Base-by-base conservation (phyloP, 1,140 invertebrate species). In the Mesaphorura yosii region DNA sequence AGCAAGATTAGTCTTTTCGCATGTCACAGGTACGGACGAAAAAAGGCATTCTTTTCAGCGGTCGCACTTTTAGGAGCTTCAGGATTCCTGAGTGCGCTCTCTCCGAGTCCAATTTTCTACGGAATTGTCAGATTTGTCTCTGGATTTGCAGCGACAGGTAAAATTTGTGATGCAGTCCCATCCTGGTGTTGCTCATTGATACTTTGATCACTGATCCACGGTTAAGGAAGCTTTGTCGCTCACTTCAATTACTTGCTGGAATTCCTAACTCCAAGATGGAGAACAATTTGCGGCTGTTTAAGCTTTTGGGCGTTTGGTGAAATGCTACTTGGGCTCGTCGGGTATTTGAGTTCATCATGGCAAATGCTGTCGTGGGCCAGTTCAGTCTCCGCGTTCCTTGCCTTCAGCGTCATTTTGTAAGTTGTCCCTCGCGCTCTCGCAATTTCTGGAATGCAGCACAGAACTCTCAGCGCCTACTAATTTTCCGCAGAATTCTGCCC, bases 181-280 rank as follows among this genome's bases (percentile, higher is more conserved):
- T 39, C 31, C 5, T 42, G 23, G 28, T 42, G 22, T 46, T 38
- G 5, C 15, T 31, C 14, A 14, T n/a, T 37, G 19, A 51, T 20
- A 10, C n/a, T 46, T 25, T 23, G 49, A 2, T 29, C 4, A 15
- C 10, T 12, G 17, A 28, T 31, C 6, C n/a, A 17, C 27, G 20
- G 25, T 19, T 22, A 31, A 60, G 59, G 48, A 1, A 52, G 38
- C 23, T 61, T 52, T 34, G 55, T 54, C 7, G 48, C 46, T 0
- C 57, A 58, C 38, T 39, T 61, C n/a, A 55, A 51, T 22, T 55
- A 54, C 51, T 46, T 61, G 5, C 57, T 61, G 59, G 59, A 61
- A 23, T 61, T 61, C 29, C 50, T 61, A n/a, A 50, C 56, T 6
- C 48, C 55, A 19, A 39, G 10, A 2, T 57, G 48, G 39, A 26